Percentiles rank a stretch among this genome's conserved stretches.
Evolutionary conservation across 2,797 vertebrate species (phyloP).

Genomic region (Bovichtus diacanthus): DNA sequence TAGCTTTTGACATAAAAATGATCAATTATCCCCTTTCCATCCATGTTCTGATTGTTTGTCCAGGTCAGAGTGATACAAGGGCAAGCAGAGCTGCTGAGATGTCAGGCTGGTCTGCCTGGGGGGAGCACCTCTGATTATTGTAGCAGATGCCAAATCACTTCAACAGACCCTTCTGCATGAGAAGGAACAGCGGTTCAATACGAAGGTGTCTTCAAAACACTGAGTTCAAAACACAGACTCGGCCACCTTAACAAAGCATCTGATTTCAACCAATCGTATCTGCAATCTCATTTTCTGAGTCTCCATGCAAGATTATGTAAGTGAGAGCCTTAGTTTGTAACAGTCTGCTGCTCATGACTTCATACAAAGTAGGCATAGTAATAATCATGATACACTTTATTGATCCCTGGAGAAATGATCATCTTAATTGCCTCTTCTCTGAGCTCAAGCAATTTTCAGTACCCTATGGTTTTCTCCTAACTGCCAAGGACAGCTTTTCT

Average conservation of each 20-base stretch:
- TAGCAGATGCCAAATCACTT: not conserved
- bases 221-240: not conserved
- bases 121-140: not conserved
- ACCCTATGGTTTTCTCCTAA: not conserved
- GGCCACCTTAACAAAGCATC: not conserved
- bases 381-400: not conserved
- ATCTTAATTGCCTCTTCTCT: not conserved
- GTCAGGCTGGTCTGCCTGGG: not conserved
- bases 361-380: not conserved
- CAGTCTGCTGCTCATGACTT: not conserved
- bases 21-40: not conserved
- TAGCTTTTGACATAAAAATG: not conserved
- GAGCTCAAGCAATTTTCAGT: constrained; percentile 2
- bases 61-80: not conserved
- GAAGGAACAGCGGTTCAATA: not conserved
- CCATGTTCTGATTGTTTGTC: not conserved
- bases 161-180: not conserved
- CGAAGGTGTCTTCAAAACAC: not conserved
- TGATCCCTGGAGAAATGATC: not conserved
- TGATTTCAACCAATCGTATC: not conserved
- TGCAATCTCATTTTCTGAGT: not conserved
- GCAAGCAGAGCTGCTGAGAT: not conserved
- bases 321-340: not conserved
- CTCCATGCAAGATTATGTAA: not conserved
- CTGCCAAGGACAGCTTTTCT: not conserved